Base-by-base conservation (phyloP, 2,113 vertebrate species). In the Thamnaconus septentrionalis region DNA sequence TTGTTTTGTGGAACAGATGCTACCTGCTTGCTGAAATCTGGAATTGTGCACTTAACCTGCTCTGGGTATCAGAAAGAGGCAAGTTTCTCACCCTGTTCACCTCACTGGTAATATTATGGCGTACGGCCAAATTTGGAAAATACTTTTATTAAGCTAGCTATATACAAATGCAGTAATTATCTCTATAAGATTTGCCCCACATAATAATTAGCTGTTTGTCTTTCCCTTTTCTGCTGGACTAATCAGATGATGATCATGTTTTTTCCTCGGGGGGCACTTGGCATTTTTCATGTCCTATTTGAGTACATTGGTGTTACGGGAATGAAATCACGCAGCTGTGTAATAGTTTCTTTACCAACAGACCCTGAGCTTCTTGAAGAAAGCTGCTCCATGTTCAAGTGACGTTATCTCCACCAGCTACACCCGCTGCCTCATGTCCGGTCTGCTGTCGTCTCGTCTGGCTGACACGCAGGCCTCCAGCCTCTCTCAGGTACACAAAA, bases 61-160 rank as follows among this genome's bases (percentile, higher is more conserved):
- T 93, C 92, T 42, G 94, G 95, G n/a, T 93, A 97, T 91, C 96
- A 96, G 82, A 98, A 97, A 71, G 94, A 99, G 94, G 96, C 94
- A 84, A 80, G 88, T 80, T 56, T 74, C 18, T 47, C 39, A 0
- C 39, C 4, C 1, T n/a, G 1, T 46, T 65, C 0, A 61, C 45
- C 9, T 10, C 18, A 46, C 12, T 12, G 8, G 39, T 48, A 9
- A 9, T 39, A 3, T 45, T 0, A 31, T 48, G 4, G 42, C n/a
- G 9, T 5, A 50, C n/a, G 2, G 18, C 18, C 18, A 31, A 31
- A 31, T 31, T 31, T 31, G 18, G 18, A 31, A 31, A 31, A 31
- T 31, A 31, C 18, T 31, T 31, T 31, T 31, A 31, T 31, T 31
- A 31, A 31, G 18, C 1, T 31, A 31, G 18, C 18, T 31, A 1